Conservation (phyloP, 1,140 invertebrate genomes). For the Maconellicoccus hirsutus region DNA sequence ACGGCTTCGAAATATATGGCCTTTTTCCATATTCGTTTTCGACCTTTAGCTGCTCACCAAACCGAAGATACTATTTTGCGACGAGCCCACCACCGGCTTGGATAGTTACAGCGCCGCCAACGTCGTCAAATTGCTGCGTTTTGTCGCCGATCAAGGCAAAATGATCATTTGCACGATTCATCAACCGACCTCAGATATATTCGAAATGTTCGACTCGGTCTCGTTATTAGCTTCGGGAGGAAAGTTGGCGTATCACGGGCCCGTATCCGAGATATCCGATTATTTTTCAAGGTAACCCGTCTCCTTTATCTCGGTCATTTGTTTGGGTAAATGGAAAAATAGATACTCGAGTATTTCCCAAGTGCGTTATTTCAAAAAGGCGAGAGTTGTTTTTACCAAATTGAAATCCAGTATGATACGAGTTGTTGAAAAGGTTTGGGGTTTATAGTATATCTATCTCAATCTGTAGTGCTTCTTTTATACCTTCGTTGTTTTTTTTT, state of each 20-base stretch:
- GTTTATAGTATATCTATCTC: background rate
- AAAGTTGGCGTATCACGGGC: constrained; percentile 64
- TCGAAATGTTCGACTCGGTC: constrained; percentile 67
- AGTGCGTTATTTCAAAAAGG: too few relatives aligned
- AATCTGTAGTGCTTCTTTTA: too few relatives aligned
- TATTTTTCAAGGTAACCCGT: constrained; percentile 48
- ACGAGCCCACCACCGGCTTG: constrained; percentile 86
- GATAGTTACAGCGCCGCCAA: constrained; percentile 67
- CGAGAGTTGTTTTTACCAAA: too few relatives aligned
- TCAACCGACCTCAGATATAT: constrained; percentile 74
- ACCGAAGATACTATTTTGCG: constrained; percentile 85
- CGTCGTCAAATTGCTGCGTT: constrained; percentile 54
- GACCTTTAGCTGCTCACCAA: constrained; percentile 70
- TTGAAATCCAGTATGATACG: too few relatives aligned
- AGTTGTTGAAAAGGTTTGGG: too few relatives aligned
- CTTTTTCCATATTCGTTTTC: background rate
- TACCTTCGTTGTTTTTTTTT: too few relatives aligned
- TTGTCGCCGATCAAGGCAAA: constrained; percentile 51
- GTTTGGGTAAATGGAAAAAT: too few relatives aligned
- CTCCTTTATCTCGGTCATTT: too few relatives aligned
- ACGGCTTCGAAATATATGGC: too few relatives aligned
- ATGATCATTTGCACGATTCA: constrained; percentile 75
- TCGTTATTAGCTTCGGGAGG: constrained; percentile 60
- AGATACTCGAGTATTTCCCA: too few relatives aligned
- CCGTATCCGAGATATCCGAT: constrained; percentile 37